A percentile compares a stretch with the other conserved stretches of the same genome.
phyloP scores from a whole-genome alignment of 1,140 invertebrate species.

The Drosophila ficusphila region DNA sequence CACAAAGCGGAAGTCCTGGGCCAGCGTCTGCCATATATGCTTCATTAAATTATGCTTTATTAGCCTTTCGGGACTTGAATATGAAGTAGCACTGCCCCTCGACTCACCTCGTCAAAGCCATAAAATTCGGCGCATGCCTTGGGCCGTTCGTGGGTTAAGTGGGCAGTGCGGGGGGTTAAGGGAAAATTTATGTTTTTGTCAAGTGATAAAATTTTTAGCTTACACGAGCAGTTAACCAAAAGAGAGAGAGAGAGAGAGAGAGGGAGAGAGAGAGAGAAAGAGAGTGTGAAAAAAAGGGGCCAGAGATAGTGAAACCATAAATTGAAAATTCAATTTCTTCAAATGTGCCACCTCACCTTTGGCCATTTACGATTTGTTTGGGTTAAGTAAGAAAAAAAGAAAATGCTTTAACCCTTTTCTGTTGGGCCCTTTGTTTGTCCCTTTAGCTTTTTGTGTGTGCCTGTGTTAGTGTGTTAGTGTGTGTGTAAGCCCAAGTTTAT shows the following conservation, averaged over 20 bases:
- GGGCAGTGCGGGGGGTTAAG: slow-evolving; percentile 31
- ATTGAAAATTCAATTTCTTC: slow-evolving; percentile 82
- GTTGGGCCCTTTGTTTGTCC: slow-evolving; percentile 31
- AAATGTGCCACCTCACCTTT: slow-evolving; percentile 59
- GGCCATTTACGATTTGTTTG: slow-evolving; percentile 70
- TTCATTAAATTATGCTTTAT: slow-evolving; percentile 83
- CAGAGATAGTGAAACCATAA: slow-evolving; percentile 70
- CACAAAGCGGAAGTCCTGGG: slow-evolving; percentile 77
- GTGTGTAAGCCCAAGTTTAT: slow-evolving; percentile 24
- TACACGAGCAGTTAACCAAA: slow-evolving; percentile 70
- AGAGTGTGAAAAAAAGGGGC: slow-evolving; percentile 12
- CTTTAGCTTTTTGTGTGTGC: slow-evolving; percentile 1
- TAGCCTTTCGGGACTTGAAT: slow-evolving; percentile 81
- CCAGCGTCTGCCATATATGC: slow-evolving; percentile 73
- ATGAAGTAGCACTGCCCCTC: slow-evolving; percentile 66
- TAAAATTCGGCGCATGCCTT: slow-evolving; percentile 47
- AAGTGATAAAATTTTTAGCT: slow-evolving; percentile 82
- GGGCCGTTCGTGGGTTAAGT: background rate
- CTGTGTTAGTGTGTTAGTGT: too few species aligned
- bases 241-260: background rate
- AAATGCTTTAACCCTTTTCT: slow-evolving; percentile 24
- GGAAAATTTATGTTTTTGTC: slow-evolving; percentile 80
- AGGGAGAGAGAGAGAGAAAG: too few species aligned
- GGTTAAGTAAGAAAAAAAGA: slow-evolving; percentile 26
- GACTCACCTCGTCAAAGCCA: slow-evolving; percentile 43